These are phyloP conservation scores for Iphiclides podalirius DNA, from an alignment of 2,888 invertebrate species.

Conservation along the genomic window DNA sequence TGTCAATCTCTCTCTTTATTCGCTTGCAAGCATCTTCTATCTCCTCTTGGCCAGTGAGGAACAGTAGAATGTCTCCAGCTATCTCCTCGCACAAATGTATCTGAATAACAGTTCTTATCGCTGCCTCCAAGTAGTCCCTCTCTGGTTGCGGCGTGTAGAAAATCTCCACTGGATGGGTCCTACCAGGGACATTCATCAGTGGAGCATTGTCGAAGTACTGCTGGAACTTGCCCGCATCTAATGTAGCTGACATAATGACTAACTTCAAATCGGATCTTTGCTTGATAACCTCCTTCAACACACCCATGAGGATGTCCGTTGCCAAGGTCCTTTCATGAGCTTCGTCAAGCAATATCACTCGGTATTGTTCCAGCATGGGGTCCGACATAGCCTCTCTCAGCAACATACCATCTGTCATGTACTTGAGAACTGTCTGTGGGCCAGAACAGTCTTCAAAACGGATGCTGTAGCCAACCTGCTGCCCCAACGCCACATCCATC, in stretches of 20 bases:
- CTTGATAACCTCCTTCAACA: slow-evolving; percentile 96
- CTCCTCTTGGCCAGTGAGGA: slow-evolving; percentile 91
- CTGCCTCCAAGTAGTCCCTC: slow-evolving; percentile 97
- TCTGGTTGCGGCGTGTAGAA: slow-evolving; percentile 99
- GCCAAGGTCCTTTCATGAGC: slow-evolving; percentile 99
- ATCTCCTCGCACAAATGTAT: slow-evolving; percentile 98
- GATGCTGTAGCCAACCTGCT: slow-evolving; percentile 84
- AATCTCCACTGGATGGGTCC: slow-evolving; percentile 82
- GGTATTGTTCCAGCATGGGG: slow-evolving; percentile 97
- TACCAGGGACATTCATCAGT: slow-evolving; percentile 96
- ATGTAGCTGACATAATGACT: slow-evolving; percentile 99
- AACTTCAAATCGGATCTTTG: slow-evolving; percentile 96
- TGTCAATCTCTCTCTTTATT: slow-evolving; percentile 96
- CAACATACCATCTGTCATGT: slow-evolving; percentile 99
- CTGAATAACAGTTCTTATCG: slow-evolving; percentile 95
- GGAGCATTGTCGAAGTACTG: slow-evolving; percentile 99
- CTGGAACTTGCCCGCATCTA: slow-evolving; percentile 99
- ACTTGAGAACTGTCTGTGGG: slow-evolving; percentile 95
- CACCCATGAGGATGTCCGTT: slow-evolving; percentile 99
- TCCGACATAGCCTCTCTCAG: slow-evolving; percentile 99
- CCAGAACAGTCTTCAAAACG: slow-evolving; percentile 99
- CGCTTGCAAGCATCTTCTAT: slow-evolving; percentile 99
- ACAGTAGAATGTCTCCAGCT: slow-evolving; percentile 94
- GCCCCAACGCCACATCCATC: slow-evolving; percentile 96
- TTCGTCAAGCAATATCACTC: slow-evolving; percentile 97